Conservation (phyloP, 2,113 vertebrate species). For the Actinemys pallida region DNA sequence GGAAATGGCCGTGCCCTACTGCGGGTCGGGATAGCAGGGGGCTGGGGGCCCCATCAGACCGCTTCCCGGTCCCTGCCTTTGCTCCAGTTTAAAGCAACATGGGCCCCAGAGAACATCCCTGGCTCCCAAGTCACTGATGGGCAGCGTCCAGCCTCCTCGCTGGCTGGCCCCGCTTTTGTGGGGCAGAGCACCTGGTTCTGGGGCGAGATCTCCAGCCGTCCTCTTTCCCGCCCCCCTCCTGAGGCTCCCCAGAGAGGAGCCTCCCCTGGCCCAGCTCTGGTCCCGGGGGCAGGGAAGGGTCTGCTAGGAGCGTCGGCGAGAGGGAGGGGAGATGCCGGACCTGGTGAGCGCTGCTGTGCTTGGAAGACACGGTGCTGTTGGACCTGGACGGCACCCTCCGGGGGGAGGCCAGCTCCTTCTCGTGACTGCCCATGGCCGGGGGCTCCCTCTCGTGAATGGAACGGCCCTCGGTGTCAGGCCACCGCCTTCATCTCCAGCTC, state of each 20-base stretch:
- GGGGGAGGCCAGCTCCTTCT: conserved; percentile 77
- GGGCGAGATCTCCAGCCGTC: neutral
- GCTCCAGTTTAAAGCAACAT: neutral
- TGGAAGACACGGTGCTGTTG: conserved; percentile 87
- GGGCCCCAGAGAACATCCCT: neutral
- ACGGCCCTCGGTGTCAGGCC: neutral
- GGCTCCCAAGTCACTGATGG: neutral
- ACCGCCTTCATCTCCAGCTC: fast-evolving
- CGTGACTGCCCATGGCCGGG: conserved; percentile 74
- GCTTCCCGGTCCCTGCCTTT: neutral
- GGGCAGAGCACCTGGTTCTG: neutral
- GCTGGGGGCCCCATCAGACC: neutral
- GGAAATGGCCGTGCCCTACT: neutral
- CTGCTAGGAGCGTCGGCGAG: neutral
- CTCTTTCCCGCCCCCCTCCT: neutral
- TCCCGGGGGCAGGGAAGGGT: neutral
- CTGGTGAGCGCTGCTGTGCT: conserved; percentile 79
- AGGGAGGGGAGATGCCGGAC: conserved; percentile 5
- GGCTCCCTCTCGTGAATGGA: neutral
- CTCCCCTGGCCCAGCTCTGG: fast-evolving
- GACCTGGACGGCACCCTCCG: conserved; percentile 81
- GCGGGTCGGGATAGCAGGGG: neutral
- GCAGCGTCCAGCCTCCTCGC: neutral
- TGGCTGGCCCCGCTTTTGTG: neutral
- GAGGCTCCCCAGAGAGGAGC: neutral